These are phyloP conservation scores for Cynopterus brachyotis DNA, from an alignment of 2,113 vertebrate genomes.

Conservation along the genomic window DNA sequence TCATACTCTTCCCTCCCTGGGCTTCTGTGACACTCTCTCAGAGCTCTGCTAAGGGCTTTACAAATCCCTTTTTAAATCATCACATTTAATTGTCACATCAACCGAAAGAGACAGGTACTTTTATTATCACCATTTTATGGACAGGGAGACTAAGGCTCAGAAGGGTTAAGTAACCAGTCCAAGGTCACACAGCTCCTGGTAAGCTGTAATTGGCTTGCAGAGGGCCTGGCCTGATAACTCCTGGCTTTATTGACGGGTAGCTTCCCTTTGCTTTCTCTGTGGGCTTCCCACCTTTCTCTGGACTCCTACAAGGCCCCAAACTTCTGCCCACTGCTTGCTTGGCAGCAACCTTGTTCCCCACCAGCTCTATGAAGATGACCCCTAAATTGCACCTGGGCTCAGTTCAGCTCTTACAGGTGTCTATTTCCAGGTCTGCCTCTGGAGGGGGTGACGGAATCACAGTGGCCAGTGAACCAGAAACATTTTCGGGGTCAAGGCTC, in stretches of 20 bases:
- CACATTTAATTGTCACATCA: background rate
- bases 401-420: background rate
- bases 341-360: background rate
- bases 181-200: background rate
- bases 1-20: background rate
- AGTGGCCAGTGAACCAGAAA: background rate
- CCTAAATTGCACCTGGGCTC: background rate
- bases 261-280: background rate
- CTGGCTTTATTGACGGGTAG: background rate
- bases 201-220: background rate
- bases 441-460: background rate
- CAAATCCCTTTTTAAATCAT: background rate
- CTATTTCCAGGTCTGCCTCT: background rate
- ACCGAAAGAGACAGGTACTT: background rate
- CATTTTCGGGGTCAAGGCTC: background rate
- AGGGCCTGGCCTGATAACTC: background rate
- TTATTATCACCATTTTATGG: background rate
- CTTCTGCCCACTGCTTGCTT: background rate
- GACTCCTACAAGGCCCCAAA: background rate
- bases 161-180: background rate
- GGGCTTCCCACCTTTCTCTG: background rate
- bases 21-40: background rate
- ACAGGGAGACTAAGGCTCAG: background rate
- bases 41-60: background rate
- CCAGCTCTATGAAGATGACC: background rate